Evolutionary conservation across 1,140 invertebrate genomes (phyloP), one percentile per base, ranked within the genome.

Genomic region (Trachymyrmex cornetzi): DNA sequence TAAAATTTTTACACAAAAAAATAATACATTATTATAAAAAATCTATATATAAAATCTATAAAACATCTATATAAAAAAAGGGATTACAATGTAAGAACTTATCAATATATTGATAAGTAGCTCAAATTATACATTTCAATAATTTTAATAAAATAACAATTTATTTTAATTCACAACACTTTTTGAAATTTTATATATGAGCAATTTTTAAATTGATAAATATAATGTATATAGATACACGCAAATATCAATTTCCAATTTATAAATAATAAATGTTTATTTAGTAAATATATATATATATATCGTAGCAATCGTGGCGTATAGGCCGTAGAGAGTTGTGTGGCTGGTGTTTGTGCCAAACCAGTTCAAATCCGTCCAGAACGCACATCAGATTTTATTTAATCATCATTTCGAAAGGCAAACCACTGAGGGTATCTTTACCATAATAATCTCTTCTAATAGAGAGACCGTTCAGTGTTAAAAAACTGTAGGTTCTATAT

Each of bases 121-220:
- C n/a, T 75, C 50, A 74, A 75, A 16, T 75, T 75, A 14, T 72
- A 30, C n/a, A 22, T 59, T 57, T 55, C n/a, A 69, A 69, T 6
- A 16, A 44, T 61, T 75, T 75, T 59, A 7, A 27, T 57, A 14
- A 9, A 75, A 75, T 75, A 59, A 5, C 16, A 75, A 30, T 30
- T 22, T 66, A 55, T 57, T 38, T 38, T 19, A 55, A 61, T 61
- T 61, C 14, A 48, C 9, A 3, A 44, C 1, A 44, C 34, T 44
- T 44, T 44, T 44, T 44, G n/a, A 61, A 19, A 80, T 53, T 64
- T 22, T 48, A 14, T 64, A 7, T 64, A 16, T 48, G 6, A 59
- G 0, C 44, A 59, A 59, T 27, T 77, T 77, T 44, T 9, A 0
- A 59, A 4, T 16, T 48, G 16, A 48, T 27, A 63, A 64, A 48